Evolutionary conservation across 2,113 vertebrate species (phyloP).

Genomic region (Cyprinus carpio): DNA sequence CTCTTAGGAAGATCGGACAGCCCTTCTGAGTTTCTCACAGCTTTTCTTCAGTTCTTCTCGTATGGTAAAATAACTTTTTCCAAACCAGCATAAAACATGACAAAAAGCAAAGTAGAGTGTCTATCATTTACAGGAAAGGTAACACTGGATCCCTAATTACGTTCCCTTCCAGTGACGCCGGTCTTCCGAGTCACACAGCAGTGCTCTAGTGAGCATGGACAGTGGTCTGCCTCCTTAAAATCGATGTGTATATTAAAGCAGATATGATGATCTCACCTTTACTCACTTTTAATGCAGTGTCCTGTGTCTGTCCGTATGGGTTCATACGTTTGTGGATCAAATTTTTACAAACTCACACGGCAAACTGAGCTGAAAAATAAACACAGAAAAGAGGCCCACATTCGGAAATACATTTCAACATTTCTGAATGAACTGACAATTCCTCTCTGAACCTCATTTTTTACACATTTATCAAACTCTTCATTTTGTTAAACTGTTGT

Average conservation of each 20-base stretch:
- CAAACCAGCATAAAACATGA: background rate
- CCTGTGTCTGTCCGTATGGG: slow-evolving; percentile 62
- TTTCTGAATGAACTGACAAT: background rate
- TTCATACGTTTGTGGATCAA: slow-evolving; percentile 71
- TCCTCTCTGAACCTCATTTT: background rate
- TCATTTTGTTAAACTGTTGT: background rate
- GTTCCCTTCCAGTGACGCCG: too few species aligned
- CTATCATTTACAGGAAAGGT: background rate
- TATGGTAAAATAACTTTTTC: too few species aligned
- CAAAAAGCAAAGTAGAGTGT: background rate
- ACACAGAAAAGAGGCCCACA: background rate
- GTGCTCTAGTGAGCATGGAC: too few species aligned
- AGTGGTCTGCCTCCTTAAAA: background rate
- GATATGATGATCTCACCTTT: slow-evolving; percentile 49
- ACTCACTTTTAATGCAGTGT: slow-evolving; percentile 54
- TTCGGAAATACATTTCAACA: background rate
- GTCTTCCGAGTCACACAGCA: too few species aligned
- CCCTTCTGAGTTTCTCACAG: too few species aligned
- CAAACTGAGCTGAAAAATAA: slow-evolving; percentile 71
- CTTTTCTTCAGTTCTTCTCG: background rate
- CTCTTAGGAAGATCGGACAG: too few species aligned
- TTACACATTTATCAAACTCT: background rate
- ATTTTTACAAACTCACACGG: slow-evolving; percentile 85
- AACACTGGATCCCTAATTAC: too few species aligned
- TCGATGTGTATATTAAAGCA: background rate